Percentiles rank a stretch among this genome's conserved stretches.
Evolutionary conservation across 2,797 vertebrate species (phyloP).

Genomic region (Micrastur ruficollis): DNA sequence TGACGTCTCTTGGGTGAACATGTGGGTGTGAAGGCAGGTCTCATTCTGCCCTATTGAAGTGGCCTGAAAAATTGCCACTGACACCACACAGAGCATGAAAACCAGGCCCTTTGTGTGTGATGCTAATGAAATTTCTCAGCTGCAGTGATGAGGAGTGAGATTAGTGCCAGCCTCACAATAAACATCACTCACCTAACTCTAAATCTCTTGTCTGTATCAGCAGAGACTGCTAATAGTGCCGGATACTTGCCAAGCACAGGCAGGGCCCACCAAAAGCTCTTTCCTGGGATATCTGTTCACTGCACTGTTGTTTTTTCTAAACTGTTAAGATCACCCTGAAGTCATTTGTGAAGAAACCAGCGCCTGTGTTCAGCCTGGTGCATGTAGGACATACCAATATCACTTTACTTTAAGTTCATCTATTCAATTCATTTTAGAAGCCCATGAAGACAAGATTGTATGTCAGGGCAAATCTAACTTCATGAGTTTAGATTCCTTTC

Average conservation of each 20-base stretch:
- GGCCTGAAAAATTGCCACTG: constrained; percentile 15
- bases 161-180: not conserved
- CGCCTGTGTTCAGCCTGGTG: not conserved
- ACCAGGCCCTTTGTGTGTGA: not conserved
- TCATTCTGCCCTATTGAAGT: not conserved
- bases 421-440: not conserved
- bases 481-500: not conserved
- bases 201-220: not conserved
- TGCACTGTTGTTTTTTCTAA: not conserved
- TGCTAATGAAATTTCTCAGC: constrained; percentile 43
- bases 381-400: not conserved
- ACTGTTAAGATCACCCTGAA: not conserved
- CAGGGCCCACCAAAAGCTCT: not conserved
- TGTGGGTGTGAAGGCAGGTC: not conserved
- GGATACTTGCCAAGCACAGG: not conserved
- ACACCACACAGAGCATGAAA: not conserved
- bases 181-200: not conserved
- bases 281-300: not conserved
- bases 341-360: not conserved
- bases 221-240: not conserved
- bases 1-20: not conserved
- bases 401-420: not conserved
- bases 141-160: not conserved
- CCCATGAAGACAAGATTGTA: not conserved
- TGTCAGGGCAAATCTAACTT: constrained; percentile 4